These are phyloP conservation scores for Telmatherina bonti DNA, from an alignment of 2,797 vertebrate genomes.

Conservation along the genomic window DNA sequence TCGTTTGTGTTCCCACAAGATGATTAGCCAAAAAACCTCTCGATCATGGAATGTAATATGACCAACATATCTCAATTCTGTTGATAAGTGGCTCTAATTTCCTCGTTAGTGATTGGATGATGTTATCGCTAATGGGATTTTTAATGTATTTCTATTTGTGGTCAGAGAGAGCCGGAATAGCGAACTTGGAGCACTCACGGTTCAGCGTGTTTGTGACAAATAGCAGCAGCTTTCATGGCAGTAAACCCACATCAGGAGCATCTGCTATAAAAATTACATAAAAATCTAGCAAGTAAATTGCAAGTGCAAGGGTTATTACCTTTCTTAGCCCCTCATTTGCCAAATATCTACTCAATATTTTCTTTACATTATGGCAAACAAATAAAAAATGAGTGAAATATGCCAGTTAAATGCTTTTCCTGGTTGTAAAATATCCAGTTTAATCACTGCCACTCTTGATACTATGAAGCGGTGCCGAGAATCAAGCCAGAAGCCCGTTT, in stretches of 20 bases:
- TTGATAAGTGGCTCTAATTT: constrained; percentile 72
- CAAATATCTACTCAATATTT: not conserved
- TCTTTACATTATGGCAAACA: too few species aligned
- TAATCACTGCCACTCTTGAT: too few species aligned
- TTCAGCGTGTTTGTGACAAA: constrained; percentile 32
- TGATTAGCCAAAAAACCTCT: constrained; percentile 20
- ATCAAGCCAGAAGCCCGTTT: not conserved
- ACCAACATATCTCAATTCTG: constrained; percentile 45
- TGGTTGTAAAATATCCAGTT: too few species aligned
- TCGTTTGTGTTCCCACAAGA: constrained; percentile 34
- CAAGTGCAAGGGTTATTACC: not conserved
- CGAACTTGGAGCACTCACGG: constrained; percentile 39
- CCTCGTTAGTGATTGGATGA: constrained; percentile 67
- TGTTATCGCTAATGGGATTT: constrained; percentile 68
- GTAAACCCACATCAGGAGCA: not conserved
- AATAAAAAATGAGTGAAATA: too few species aligned
- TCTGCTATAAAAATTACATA: too few species aligned
- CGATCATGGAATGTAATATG: constrained; percentile 49
- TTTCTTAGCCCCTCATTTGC: not conserved
- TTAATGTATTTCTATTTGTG: constrained; percentile 76
- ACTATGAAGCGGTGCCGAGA: not conserved
- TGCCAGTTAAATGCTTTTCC: too few species aligned
- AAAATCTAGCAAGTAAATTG: not conserved
- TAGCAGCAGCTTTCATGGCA: not conserved
- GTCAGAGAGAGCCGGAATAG: constrained; percentile 55